Conservation (phyloP, 2,113 vertebrate species). For the Perca flavescens region DNA sequence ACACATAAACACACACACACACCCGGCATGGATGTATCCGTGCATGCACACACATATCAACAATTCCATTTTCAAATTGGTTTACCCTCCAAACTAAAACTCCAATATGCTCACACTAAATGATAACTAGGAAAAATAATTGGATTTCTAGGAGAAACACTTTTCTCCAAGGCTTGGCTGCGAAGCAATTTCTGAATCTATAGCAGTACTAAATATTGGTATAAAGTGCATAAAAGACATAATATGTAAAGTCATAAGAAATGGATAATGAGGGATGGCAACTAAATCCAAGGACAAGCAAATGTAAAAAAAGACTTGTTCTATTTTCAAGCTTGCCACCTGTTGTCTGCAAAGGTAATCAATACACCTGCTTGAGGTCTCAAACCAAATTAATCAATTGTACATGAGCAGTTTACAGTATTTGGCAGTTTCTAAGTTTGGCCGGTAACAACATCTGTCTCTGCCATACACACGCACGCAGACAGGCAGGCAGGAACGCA, state of each 20-base stretch:
- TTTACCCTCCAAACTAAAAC: conserved; percentile 55
- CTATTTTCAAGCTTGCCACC: conserved; percentile 23
- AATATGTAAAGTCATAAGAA: conserved; percentile 35
- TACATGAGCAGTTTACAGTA: conserved; percentile 14
- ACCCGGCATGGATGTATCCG: conserved; percentile 23
- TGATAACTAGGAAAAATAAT: conserved; percentile 66
- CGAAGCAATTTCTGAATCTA: conserved; percentile 40
- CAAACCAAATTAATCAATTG: conserved; percentile 31
- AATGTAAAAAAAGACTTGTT: conserved; percentile 14
- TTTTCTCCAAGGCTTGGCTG: conserved; percentile 42
- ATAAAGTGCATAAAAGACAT: conserved; percentile 36
- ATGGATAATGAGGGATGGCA: conserved; percentile 42
- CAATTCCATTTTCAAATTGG: conserved; percentile 66
- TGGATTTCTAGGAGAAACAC: conserved; percentile 62
- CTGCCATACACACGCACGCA: not conserved
- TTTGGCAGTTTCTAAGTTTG: conserved; percentile 13
- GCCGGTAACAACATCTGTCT: conserved; percentile 10
- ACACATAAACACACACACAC: not conserved
- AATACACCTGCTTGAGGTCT: conserved; percentile 39
- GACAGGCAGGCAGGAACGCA: not conserved
- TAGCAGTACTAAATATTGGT: conserved; percentile 59
- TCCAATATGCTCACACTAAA: conserved; percentile 53
- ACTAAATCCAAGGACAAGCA: conserved; percentile 14
- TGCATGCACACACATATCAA: conserved; percentile 51
- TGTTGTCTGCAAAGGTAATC: conserved; percentile 48